phyloP scores from a whole-genome alignment of 2,797 vertebrate genomes.

The Sebastes umbrosus region DNA sequence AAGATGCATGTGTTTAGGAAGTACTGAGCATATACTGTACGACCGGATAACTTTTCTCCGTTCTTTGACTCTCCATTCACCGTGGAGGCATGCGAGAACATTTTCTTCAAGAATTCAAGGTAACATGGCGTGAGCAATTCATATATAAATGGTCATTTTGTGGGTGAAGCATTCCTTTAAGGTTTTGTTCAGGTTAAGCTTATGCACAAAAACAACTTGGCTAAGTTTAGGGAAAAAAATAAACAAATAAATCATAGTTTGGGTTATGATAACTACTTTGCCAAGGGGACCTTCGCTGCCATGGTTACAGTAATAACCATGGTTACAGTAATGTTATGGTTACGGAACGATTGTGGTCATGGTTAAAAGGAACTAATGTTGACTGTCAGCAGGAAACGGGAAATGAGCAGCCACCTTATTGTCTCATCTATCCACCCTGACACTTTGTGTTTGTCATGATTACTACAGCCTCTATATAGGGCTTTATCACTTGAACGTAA shows the following conservation, averaged over 20 bases:
- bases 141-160: background rate
- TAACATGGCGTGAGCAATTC: background rate
- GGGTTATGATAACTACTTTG: background rate
- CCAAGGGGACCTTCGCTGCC: too few species aligned
- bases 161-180: background rate
- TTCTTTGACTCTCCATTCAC: background rate
- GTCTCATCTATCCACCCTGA: background rate
- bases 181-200: too few species aligned
- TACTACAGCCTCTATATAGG: too few species aligned
- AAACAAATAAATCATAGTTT: background rate
- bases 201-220: too few species aligned
- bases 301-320: too few species aligned
- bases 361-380: background rate
- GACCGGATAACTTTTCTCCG: too few species aligned
- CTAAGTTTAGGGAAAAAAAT: background rate
- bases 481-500: too few species aligned
- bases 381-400: background rate
- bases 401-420: background rate
- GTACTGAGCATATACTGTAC: background rate
- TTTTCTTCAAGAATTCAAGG: background rate
- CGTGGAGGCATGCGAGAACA: background rate
- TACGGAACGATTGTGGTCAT: background rate
- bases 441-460: too few species aligned
- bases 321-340: too few species aligned
- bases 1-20: background rate